Percentiles rank a stretch among this genome's conserved stretches.
These are phyloP conservation scores for Meriones psammophilus DNA, from an alignment of 2,797 vertebrate species.

Conservation along the genomic window DNA sequence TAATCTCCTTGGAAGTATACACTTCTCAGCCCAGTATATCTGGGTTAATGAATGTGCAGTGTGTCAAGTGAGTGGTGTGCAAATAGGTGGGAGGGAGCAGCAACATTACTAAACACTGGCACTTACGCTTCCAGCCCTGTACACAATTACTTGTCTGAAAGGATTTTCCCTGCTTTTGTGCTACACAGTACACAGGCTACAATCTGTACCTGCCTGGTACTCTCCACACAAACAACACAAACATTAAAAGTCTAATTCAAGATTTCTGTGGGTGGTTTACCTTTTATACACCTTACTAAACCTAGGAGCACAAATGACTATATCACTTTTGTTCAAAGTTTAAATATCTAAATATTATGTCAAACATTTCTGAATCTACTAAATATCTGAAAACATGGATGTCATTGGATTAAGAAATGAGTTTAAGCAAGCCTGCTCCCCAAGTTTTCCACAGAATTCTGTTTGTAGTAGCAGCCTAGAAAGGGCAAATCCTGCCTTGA, in stretches of 20 bases:
- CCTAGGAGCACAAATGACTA: background rate
- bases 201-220: background rate
- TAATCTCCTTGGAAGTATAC: constrained; percentile 30
- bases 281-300: background rate
- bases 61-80: background rate
- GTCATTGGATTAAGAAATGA: background rate
- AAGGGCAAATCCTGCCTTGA: background rate
- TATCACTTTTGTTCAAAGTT: background rate
- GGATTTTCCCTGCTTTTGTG: no score
- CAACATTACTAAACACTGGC: no score
- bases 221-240: background rate
- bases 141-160: background rate
- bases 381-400: background rate
- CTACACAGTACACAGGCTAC: background rate
- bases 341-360: background rate
- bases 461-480: background rate
- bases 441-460: background rate
- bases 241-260: background rate
- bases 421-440: background rate
- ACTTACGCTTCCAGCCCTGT: no score
- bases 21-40: background rate
- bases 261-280: background rate
- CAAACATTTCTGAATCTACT: background rate
- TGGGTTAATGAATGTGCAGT: background rate
- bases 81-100: rapidly evolving